Evolutionary conservation across 2,797 vertebrate species (phyloP).

Genomic region (Erethizon dorsatum): DNA sequence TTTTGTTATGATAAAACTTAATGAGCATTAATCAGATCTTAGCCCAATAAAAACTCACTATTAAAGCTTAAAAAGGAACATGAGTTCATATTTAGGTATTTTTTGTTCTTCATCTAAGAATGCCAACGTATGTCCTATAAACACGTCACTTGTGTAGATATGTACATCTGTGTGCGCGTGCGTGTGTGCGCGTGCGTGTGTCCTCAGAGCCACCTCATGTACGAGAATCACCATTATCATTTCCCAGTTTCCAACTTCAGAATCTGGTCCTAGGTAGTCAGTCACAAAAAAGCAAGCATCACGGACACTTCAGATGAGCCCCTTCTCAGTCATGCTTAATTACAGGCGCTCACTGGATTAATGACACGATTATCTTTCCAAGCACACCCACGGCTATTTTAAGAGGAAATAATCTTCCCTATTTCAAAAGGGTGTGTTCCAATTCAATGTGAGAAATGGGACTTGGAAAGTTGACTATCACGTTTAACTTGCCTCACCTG

Average conservation of each 20-base stretch:
- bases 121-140: not conserved
- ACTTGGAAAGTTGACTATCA: conserved; percentile 48
- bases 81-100: not conserved
- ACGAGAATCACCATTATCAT: not conserved
- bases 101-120: conserved; percentile 32
- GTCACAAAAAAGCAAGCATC: conserved; percentile 24
- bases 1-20: conserved; percentile 25
- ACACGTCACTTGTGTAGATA: not conserved
- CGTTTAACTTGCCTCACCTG: conserved; percentile 35
- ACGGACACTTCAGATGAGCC: not conserved
- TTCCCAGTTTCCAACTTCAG: not conserved
- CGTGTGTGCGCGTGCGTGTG: not conserved
- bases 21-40: conserved; percentile 40
- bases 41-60: conserved; percentile 8
- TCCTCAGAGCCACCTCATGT: not conserved
- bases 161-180: not conserved
- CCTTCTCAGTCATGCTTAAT: conserved; percentile 5
- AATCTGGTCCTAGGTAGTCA: not conserved
- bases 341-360: not conserved
- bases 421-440: conserved; percentile 54
- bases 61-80: not conserved
- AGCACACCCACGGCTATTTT: conserved; percentile 13
- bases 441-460: conserved; percentile 33
- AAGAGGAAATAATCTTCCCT: conserved; percentile 56
- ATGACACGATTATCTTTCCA: conserved; percentile 17